phyloP scores from a whole-genome alignment of 2,113 vertebrate genomes.

The Pitta sordida region DNA sequence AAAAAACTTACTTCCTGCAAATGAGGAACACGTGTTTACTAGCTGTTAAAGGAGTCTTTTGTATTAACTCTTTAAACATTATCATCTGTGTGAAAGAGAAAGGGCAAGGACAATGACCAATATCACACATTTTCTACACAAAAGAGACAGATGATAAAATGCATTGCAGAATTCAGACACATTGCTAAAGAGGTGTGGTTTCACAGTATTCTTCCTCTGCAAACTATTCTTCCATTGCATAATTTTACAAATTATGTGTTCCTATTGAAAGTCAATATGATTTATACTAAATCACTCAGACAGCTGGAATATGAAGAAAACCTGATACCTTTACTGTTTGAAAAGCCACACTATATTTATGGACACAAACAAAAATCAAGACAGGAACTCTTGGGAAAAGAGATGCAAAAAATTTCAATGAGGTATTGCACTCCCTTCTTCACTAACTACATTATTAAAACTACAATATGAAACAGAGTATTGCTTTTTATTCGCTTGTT shows the following conservation, averaged over 20 bases:
- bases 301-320: conserved; percentile 11
- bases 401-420: neutral
- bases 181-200: conserved; percentile 7
- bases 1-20: conserved; percentile 6
- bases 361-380: neutral
- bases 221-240: conserved; percentile 28
- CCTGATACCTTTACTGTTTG: neutral
- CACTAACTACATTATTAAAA: conserved; percentile 7
- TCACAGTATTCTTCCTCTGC: conserved; percentile 5
- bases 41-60: neutral
- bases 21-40: conserved; percentile 15
- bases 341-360: neutral
- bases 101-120: rapidly evolving
- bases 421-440: neutral
- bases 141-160: neutral
- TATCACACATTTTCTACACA: neutral
- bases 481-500: neutral
- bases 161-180: neutral
- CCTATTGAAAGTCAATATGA: conserved; percentile 10
- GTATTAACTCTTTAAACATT: neutral
- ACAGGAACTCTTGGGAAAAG: neutral
- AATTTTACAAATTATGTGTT: conserved; percentile 13
- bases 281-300: conserved; percentile 1
- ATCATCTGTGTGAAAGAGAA: neutral
- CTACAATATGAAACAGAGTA: neutral